Percentiles rank a stretch among this genome's conserved stretches.
Conservation (phyloP, 2,797 vertebrate genomes). For the Cryptoprocta ferox region DNA sequence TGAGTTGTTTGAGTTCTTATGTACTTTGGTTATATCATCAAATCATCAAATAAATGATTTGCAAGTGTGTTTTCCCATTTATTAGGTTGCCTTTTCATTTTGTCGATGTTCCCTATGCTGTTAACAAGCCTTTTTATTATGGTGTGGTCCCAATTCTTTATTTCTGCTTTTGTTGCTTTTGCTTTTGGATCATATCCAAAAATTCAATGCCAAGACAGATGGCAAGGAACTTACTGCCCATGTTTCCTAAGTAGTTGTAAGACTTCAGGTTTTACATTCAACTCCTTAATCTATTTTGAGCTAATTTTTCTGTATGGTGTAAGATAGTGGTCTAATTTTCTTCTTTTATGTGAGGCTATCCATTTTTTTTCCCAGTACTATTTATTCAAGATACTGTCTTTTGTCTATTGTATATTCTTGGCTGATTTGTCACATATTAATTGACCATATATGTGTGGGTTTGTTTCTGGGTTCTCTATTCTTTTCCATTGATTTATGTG, state of each 20-base stretch:
- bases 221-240: not conserved
- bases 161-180: not conserved
- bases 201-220: not conserved
- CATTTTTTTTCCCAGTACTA: not conserved
- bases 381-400: not conserved
- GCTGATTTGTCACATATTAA: not conserved
- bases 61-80: not conserved
- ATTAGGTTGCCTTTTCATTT: not conserved
- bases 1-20: not conserved
- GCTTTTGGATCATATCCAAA: not conserved
- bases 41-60: not conserved
- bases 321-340: not conserved
- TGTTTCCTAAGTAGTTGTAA: not conserved
- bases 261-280: not conserved
- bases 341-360: not conserved
- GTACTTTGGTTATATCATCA: not conserved
- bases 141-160: not conserved
- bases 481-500: not conserved
- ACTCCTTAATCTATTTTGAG: not conserved
- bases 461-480: not conserved
- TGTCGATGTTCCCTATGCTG: not conserved
- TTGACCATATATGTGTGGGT: not conserved
- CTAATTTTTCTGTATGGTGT: not conserved
- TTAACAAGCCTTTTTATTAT: not conserved
- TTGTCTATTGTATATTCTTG: not conserved